These are phyloP conservation scores for Sinelater perroti DNA, from an alignment of 2,888 invertebrate species.

Conservation along the genomic window DNA sequence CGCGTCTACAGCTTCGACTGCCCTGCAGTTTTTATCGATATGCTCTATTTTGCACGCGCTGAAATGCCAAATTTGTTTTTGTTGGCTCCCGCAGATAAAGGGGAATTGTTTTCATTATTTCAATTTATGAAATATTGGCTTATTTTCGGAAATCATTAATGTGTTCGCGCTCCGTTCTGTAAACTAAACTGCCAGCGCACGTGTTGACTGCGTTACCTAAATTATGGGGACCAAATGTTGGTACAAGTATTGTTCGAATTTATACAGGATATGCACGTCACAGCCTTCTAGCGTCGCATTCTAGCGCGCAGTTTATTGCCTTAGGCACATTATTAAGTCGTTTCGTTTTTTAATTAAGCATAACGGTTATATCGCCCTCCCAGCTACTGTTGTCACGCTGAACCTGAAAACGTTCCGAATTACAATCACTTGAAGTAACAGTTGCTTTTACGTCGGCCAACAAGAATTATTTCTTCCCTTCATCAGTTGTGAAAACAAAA, in stretches of 20 bases:
- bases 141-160: slow-evolving; percentile 44
- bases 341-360: slow-evolving; percentile 14
- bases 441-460: too few relatives aligned
- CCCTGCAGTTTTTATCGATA: slow-evolving; percentile 33
- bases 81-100: slow-evolving; percentile 34
- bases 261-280: slow-evolving; percentile 15
- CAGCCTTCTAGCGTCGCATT: slow-evolving; percentile 7
- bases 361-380: slow-evolving; percentile 2
- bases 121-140: slow-evolving; percentile 41
- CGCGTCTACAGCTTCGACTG: slow-evolving; percentile 19
- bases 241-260: neutral
- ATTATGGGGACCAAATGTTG: slow-evolving; percentile 1
- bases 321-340: slow-evolving; percentile 14
- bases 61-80: slow-evolving; percentile 31
- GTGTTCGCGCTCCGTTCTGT: slow-evolving; percentile 1
- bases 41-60: slow-evolving; percentile 38
- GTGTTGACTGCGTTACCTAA: neutral
- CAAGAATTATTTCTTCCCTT: too few relatives aligned
- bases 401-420: neutral
- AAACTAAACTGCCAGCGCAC: neutral
- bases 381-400: too few relatives aligned
- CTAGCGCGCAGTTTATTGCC: neutral
- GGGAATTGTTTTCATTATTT: slow-evolving; percentile 41
- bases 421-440: too few relatives aligned
- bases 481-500: too few relatives aligned